Base-by-base conservation (phyloP, 2,113 vertebrate species). In the Lepisosteus oculatus region DNA sequence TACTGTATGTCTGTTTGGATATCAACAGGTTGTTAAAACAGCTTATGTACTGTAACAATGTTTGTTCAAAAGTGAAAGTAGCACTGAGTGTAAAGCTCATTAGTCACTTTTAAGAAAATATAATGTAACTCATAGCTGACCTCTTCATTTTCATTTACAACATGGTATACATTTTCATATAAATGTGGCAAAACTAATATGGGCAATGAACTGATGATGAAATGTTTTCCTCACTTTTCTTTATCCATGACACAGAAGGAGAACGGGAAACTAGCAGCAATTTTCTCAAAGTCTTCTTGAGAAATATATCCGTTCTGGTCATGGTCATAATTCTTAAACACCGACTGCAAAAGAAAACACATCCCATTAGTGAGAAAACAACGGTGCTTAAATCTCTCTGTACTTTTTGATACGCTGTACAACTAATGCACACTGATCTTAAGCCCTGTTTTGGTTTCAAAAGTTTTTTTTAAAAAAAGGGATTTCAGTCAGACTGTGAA, bases 221-320 rank as follows among this genome's bases (percentile, higher is more conserved):
- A 51, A 51, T 51, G 5, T 5, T 51, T 5, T 64, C 81, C 92
- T 89, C 77, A 98, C 96, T 95, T 96, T 83, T 97, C 95, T 86
- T 95, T 97, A 84, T 96, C 95, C 94, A 98, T 95, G 76, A 98
- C 92, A 84, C 96, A 98, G 89, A 97, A 98, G 9, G 96, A 98
- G 80, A 98, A 98, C 0, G 96, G 96, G 78, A 98, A 98, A 78
- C 96, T 98, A 12, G 95, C 92, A 44, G 96, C 95, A 77, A 97
- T 98, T 86, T 97, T 97, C 86, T 97, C 95, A 93, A 98, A 98
- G 69, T 97, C 96, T 79, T 93, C 96, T 73, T 98, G 96, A 76
- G 92, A 95, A 85, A 98, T 98, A 83, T 97, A 98, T 72, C 96
- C 96, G 44, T 98, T 95, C 82, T 97, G 92, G 72, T 96, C 94